These are phyloP conservation scores for Chloromyia formosa DNA, from an alignment of 2,888 invertebrate species.

Conservation along the genomic window DNA sequence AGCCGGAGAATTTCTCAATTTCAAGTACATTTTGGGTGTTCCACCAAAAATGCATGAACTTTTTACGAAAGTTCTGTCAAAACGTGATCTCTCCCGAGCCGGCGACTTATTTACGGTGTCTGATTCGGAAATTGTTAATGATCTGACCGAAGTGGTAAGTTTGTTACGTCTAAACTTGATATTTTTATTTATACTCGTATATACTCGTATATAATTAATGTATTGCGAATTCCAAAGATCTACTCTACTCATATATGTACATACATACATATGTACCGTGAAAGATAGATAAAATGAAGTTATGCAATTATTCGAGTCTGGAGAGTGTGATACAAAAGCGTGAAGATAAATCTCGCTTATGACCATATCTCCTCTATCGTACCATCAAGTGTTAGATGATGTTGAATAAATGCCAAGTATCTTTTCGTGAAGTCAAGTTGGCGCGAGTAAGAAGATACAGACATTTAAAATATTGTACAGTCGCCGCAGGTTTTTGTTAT, in stretches of 20 bases:
- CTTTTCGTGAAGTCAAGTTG: background rate
- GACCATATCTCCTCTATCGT: too few species aligned
- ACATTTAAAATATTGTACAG: too few species aligned
- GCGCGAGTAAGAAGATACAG: too few species aligned
- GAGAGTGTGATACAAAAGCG: background rate
- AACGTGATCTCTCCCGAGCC: constrained; percentile 88
- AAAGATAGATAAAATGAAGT: background rate
- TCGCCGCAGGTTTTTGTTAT: too few species aligned
- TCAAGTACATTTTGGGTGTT: background rate
- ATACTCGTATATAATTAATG: too few species aligned
- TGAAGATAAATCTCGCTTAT: background rate
- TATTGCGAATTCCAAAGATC: too few species aligned
- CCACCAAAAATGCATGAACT: constrained; percentile 82
- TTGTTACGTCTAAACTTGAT: too few species aligned
- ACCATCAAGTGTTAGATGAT: too few species aligned
- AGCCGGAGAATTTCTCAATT: background rate
- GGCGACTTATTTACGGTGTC: constrained; percentile 90
- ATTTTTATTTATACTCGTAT: too few species aligned
- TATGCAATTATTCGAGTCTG: constrained; percentile 10
- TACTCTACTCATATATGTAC: too few species aligned
- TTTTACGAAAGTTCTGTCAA: constrained; percentile 87
- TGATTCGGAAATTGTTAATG: constrained; percentile 85
- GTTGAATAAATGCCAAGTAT: constrained; percentile 18
- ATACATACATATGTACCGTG: background rate
- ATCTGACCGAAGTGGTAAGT: constrained; percentile 83